A percentile compares a stretch with the other conserved stretches of the same genome.
Conservation (phyloP, 2,113 vertebrate species). For the Nannospalax galili region DNA sequence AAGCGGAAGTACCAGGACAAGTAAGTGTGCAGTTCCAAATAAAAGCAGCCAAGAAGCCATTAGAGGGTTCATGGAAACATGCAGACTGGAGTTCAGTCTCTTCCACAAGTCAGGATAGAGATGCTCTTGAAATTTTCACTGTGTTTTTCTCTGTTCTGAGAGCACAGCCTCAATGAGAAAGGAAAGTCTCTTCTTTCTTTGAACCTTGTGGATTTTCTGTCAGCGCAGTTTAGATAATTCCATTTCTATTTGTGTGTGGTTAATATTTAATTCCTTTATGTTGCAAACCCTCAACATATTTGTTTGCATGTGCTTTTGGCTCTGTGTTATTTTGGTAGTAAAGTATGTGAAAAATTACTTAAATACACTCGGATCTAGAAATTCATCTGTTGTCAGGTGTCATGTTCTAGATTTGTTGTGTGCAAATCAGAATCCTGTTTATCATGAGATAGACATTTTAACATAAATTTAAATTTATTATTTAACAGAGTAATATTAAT, state of each 20-base stretch:
- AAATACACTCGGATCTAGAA: not conserved
- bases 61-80: not conserved
- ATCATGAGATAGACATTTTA: not conserved
- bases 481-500: not conserved
- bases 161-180: not conserved
- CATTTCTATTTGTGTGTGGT: not conserved
- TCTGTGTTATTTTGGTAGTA: not conserved
- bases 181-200: not conserved
- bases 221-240: not conserved
- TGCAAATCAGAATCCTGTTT: not conserved
- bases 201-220: not conserved
- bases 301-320: not conserved
- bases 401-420: not conserved
- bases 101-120: not conserved
- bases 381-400: not conserved
- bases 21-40: not conserved
- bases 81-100: not conserved
- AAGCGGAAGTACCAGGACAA: not conserved
- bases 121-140: not conserved
- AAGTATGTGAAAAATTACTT: not conserved
- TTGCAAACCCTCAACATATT: not conserved
- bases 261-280: constrained; percentile 18
- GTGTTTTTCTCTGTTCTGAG: not conserved
- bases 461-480: not conserved
- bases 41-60: not conserved